Evolutionary conservation across 2,888 invertebrate genomes (phyloP).

Genomic region (Drosophila prostipennis): DNA sequence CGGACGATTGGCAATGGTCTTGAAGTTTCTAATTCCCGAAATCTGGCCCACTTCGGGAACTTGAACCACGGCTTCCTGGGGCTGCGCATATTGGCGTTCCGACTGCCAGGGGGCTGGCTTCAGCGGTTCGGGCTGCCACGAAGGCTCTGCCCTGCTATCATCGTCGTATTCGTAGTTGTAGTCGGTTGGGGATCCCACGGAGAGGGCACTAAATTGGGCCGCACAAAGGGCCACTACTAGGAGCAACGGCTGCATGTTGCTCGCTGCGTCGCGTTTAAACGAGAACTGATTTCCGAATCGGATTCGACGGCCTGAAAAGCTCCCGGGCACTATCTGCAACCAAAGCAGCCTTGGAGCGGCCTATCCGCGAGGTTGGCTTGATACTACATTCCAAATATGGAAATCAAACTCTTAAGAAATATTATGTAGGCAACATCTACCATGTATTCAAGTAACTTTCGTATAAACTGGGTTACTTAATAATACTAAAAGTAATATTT

Average conservation of each 20-base stretch:
- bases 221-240: conserved; percentile 39
- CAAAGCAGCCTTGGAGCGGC: conserved; percentile 25
- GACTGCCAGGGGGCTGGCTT: conserved; percentile 41
- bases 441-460: too few relatives aligned
- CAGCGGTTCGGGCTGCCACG: conserved; percentile 49
- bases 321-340: conserved; percentile 52
- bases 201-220: conserved; percentile 29
- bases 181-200: background rate
- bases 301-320: conserved; percentile 59
- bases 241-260: conserved; percentile 59
- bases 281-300: conserved; percentile 58
- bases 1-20: conserved; percentile 65
- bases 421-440: too few relatives aligned
- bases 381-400: background rate
- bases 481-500: too few relatives aligned
- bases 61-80: conserved; percentile 44
- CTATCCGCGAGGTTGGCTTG: conserved; percentile 22
- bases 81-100: background rate
- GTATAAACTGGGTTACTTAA: too few relatives aligned
- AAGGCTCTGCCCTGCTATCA: background rate
- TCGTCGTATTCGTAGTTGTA: conserved; percentile 28
- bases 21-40: conserved; percentile 67
- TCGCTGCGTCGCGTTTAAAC: conserved; percentile 44
- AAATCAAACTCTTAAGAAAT: background rate
- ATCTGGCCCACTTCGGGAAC: conserved; percentile 76